phyloP scores from a whole-genome alignment of 2,797 vertebrate species.

The Chelonia mydas region DNA sequence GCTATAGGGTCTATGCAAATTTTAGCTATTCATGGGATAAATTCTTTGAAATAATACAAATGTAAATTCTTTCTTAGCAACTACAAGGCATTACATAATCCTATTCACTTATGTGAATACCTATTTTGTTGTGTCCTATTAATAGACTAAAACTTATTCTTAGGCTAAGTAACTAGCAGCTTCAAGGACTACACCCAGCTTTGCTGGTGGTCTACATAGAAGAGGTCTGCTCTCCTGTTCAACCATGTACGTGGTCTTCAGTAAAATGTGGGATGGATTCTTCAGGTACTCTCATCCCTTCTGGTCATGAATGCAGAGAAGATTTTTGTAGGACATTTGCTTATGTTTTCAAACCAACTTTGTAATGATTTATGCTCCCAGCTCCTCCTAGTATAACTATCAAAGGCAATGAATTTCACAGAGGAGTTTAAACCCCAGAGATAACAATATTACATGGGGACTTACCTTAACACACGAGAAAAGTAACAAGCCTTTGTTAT shows the following conservation, averaged over 20 bases:
- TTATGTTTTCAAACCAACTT: neutral
- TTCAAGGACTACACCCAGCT: neutral
- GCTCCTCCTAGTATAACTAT: constrained; percentile 44
- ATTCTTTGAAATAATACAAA: neutral
- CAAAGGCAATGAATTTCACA: constrained; percentile 25
- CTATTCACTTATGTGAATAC: neutral
- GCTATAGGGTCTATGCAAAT: neutral
- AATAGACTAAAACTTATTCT: neutral
- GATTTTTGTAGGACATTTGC: neutral
- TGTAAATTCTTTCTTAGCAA: neutral
- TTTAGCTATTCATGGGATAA: neutral
- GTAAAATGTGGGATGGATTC: neutral
- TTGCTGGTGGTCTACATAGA: neutral
- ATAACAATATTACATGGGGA: no score
- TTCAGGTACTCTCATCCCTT: neutral
- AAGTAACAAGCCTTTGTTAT: neutral
- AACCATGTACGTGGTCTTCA: neutral
- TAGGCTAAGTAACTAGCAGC: neutral
- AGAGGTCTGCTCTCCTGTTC: neutral
- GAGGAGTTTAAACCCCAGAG: constrained; percentile 24
- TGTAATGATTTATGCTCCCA: constrained; percentile 61
- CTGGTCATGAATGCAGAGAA: neutral
- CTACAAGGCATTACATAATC: neutral
- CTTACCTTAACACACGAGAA: neutral
- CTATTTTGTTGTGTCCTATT: neutral